phyloP scores from a whole-genome alignment of 1,140 invertebrate species.

The Phocides pigmalion region DNA sequence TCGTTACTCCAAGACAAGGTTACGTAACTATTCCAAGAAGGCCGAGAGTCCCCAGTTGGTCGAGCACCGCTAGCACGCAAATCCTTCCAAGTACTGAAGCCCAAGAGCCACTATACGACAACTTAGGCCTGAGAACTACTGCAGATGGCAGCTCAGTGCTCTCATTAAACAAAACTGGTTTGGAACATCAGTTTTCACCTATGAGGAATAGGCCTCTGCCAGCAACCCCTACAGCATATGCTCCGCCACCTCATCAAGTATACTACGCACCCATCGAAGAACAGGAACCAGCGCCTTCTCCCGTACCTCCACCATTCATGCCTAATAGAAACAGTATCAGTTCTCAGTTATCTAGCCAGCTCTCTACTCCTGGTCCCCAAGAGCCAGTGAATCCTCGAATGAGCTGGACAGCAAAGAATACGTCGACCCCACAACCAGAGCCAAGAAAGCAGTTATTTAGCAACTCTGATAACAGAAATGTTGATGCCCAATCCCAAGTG shows the following conservation, averaged over 20 bases:
- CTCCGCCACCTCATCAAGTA: constrained; percentile 67
- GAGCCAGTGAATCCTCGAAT: constrained; percentile 70
- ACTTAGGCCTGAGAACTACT: constrained; percentile 92
- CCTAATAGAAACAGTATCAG: constrained; percentile 70
- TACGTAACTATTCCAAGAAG: constrained; percentile 94
- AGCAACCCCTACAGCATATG: constrained; percentile 81
- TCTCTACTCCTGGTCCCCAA: constrained; percentile 71
- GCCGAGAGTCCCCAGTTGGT: constrained; percentile 92
- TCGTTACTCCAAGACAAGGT: constrained; percentile 88
- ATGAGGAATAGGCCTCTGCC: constrained; percentile 86
- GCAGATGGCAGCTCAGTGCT: constrained; percentile 92
- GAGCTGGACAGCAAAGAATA: constrained; percentile 81
- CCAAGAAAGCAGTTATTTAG: constrained; percentile 64
- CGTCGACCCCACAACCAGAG: constrained; percentile 73
- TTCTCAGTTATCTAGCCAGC: constrained; percentile 61
- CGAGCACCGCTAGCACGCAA: constrained; percentile 85
- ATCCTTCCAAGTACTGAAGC: constrained; percentile 84
- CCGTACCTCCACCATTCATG: constrained; percentile 61
- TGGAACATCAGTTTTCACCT: constrained; percentile 80
- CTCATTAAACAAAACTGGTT: constrained; percentile 87
- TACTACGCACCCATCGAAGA: constrained; percentile 88
- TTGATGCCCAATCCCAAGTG: constrained; percentile 54
- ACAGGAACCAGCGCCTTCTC: constrained; percentile 82
- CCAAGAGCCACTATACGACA: constrained; percentile 92
- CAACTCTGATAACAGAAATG: constrained; percentile 53